Conservation (phyloP, 2,888 invertebrate genomes). For the Caenorhabditis doughertyi region DNA sequence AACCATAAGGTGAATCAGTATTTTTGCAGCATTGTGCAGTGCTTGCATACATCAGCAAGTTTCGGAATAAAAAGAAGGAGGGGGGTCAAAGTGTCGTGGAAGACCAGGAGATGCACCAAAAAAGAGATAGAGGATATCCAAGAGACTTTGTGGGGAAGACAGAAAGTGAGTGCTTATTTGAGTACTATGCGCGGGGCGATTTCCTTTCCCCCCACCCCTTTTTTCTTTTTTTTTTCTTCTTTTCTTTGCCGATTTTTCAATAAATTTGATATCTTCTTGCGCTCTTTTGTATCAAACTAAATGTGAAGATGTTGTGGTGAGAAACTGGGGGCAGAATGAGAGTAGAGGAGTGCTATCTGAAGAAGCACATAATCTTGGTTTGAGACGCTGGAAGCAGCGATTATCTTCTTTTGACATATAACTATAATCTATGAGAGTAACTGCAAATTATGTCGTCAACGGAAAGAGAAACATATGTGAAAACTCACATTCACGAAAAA, state of each 20-base stretch:
- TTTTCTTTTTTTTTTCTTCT: slow-evolving; percentile 13
- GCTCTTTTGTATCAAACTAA: slow-evolving; percentile 47
- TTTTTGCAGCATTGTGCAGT: slow-evolving; percentile 54
- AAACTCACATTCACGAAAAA: background rate
- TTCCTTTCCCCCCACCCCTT: slow-evolving; percentile 19
- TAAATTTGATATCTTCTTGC: slow-evolving; percentile 60
- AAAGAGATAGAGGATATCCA: slow-evolving; percentile 9
- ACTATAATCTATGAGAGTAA: background rate
- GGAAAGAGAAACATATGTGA: too few species aligned
- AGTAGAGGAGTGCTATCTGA: background rate
- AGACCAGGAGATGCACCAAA: slow-evolving; percentile 17
- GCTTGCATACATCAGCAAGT: slow-evolving; percentile 39
- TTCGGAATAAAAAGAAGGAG: background rate
- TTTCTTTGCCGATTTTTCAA: slow-evolving; percentile 26
- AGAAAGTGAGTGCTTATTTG: slow-evolving; percentile 62
- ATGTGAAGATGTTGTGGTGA: background rate
- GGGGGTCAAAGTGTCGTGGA: slow-evolving; percentile 14
- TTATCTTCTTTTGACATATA: background rate
- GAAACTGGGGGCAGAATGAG: background rate
- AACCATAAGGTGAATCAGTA: slow-evolving; percentile 60
- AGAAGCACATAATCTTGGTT: background rate
- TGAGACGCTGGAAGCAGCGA: background rate
- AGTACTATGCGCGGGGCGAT: slow-evolving; percentile 60
- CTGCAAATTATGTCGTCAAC: too few species aligned
- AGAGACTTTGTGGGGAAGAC: slow-evolving; percentile 12